Conservation (phyloP, 2,888 invertebrate species). For the Baccha elongata region DNA sequence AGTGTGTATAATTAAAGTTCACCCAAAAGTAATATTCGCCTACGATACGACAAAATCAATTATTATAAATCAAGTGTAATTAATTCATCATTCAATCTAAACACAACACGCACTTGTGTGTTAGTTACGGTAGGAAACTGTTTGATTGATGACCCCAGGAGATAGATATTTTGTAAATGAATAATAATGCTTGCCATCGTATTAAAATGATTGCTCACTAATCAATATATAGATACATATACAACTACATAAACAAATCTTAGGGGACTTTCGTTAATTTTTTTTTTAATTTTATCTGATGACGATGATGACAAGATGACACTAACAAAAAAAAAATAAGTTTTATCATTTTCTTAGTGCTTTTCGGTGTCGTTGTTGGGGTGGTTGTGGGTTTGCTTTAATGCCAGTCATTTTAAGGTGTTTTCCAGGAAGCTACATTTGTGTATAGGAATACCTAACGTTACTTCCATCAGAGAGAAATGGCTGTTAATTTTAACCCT, state of each 20-base stretch:
- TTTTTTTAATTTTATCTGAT: conserved; percentile 1
- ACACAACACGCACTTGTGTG: conserved; percentile 57
- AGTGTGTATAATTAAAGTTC: neutral
- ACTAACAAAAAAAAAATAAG: conserved; percentile 61
- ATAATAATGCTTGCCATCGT: neutral
- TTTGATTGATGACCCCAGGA: conserved; percentile 47
- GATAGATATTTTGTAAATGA: conserved; percentile 8
- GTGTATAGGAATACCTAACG: neutral
- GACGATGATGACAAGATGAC: conserved; percentile 45
- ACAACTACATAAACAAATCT: neutral
- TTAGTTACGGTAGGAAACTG: neutral
- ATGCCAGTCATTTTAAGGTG: conserved; percentile 50
- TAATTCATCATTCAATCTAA: conserved; percentile 63
- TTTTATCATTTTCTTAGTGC: conserved; percentile 60
- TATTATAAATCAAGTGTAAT: conserved; percentile 66
- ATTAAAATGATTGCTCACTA: conserved; percentile 29
- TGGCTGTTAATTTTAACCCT: conserved; percentile 68
- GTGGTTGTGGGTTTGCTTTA: conserved; percentile 5
- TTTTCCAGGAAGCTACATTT: conserved; percentile 19
- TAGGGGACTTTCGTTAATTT: conserved; percentile 24
- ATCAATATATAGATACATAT: no score
- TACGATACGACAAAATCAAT: conserved; percentile 55
- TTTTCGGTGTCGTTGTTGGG: neutral
- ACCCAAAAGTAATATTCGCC: conserved; percentile 45
- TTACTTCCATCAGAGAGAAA: neutral